Percentiles rank a stretch among this genome's conserved stretches.
Evolutionary conservation across 2,113 vertebrate species (phyloP).

Genomic region (rat (Rattus norvegicus)): DNA sequence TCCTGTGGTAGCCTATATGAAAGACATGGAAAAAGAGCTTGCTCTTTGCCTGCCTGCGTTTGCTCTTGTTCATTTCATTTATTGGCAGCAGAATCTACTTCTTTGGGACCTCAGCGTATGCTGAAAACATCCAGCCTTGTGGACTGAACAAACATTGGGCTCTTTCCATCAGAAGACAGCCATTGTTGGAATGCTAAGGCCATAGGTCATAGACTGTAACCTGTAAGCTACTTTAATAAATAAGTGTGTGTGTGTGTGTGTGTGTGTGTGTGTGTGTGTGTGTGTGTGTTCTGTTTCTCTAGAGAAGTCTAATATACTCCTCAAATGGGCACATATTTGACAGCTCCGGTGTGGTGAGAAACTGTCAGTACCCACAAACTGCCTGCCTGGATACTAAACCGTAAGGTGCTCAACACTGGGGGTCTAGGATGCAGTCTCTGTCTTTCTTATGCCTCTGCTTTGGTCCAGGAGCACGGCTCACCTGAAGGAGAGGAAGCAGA

Average conservation of each 20-base stretch:
- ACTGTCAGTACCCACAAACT: background rate
- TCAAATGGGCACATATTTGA: background rate
- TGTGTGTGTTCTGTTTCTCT: background rate
- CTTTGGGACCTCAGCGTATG: background rate
- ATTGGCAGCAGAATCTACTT: background rate
- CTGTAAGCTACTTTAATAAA: background rate
- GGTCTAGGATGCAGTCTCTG: no score
- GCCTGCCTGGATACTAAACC: no score
- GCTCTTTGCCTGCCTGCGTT: background rate
- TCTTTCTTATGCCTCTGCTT: background rate
- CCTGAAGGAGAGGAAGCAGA: background rate
- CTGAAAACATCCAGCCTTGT: background rate
- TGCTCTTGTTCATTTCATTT: background rate
- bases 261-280: background rate
- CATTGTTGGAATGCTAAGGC: background rate
- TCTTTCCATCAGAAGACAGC: background rate
- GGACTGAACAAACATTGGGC: no score
- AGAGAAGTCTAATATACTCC: background rate
- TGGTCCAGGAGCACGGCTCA: background rate
- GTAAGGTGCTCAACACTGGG: rapidly evolving
- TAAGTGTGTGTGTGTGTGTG: background rate
- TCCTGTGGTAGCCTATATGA: background rate
- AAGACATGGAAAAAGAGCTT: background rate
- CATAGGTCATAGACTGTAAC: background rate
- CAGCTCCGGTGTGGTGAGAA: background rate